Evolutionary conservation across 2,113 vertebrate genomes (phyloP), one percentile per base, ranked within the genome.

Genomic region (Bubo bubo): DNA sequence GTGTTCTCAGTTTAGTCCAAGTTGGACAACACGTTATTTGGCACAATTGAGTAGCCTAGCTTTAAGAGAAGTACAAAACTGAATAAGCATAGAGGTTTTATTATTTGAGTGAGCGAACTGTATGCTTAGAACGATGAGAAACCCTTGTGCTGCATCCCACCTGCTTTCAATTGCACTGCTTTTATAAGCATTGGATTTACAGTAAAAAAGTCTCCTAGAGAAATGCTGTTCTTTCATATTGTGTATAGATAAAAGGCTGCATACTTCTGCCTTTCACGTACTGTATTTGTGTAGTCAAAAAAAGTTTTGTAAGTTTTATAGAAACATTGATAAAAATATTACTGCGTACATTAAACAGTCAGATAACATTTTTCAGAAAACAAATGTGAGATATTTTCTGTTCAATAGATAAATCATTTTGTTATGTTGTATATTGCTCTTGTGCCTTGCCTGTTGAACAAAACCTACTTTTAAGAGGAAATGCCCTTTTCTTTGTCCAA

Each of bases 1-100:
- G 93, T 98, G 96, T 98, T 98, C 96, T 96, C 85, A 8, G 47
- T 70, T 93, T 80, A 77, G 86, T 85, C 92, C 80, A 92, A 97
- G 93, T 80, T 97, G 97, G 97, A 96, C 95, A 97, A 85, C 96
- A 95, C 55, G 4, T 95, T 96, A 97, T 97, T 98, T 98, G 98
- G 95, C 95, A 97, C 93, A 97, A 83, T 89, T 95, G 91, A 94
- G 87, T 82, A 79, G 95, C 92, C 74, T 59, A 58, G 73, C 92
- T 92, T 95, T 93, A 97, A 97, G 96, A 95, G 90, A 95, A 97
- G 97, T 95, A 90, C 59, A 87, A 90, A 86, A 81, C 77, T 86
- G 92, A 96, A 93, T 74, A 90, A 93, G 92, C 84, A 98, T 60
- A 98, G 97, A 97, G 90, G 86, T 88, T 91, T 97, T 96, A 96